A percentile compares a stretch with the other conserved stretches of the same genome.
These are phyloP conservation scores for Leptinotarsa defecta DNA, from an alignment of 1,140 invertebrate species.

Conservation along the genomic window DNA sequence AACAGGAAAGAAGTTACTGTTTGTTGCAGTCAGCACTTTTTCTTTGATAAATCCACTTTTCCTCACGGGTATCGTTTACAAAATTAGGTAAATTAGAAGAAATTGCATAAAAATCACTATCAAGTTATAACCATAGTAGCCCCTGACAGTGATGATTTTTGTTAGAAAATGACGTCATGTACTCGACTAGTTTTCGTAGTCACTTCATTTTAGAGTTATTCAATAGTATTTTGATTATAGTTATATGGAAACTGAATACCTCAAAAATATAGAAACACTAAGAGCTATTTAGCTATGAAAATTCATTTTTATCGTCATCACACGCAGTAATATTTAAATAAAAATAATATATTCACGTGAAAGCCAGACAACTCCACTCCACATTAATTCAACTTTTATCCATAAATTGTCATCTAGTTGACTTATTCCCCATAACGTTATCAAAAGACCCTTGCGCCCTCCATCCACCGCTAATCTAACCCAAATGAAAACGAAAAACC, in stretches of 20 bases:
- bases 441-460: slow-evolving; percentile 10
- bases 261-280: background rate
- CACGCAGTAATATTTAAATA: too few relatives aligned
- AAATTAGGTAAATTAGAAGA: too few relatives aligned
- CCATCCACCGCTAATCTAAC: slow-evolving; percentile 26
- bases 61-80: too few relatives aligned
- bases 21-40: too few relatives aligned
- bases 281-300: background rate
- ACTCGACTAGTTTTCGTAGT: background rate
- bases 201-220: background rate
- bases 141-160: too few relatives aligned
- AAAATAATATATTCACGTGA: too few relatives aligned
- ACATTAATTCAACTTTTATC: background rate
- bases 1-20: too few relatives aligned
- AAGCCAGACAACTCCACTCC: background rate
- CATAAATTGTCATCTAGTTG: slow-evolving; percentile 21
- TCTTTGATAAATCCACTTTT: too few relatives aligned
- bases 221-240: background rate
- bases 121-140: too few relatives aligned
- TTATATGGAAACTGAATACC: background rate
- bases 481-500: slow-evolving; percentile 29
- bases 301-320: background rate
- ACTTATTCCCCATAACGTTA: slow-evolving; percentile 19
- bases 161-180: too few relatives aligned
- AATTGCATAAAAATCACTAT: too few relatives aligned